Conservation (phyloP, 2,797 vertebrate genomes). For the Buphagus erythrorhynchus region DNA sequence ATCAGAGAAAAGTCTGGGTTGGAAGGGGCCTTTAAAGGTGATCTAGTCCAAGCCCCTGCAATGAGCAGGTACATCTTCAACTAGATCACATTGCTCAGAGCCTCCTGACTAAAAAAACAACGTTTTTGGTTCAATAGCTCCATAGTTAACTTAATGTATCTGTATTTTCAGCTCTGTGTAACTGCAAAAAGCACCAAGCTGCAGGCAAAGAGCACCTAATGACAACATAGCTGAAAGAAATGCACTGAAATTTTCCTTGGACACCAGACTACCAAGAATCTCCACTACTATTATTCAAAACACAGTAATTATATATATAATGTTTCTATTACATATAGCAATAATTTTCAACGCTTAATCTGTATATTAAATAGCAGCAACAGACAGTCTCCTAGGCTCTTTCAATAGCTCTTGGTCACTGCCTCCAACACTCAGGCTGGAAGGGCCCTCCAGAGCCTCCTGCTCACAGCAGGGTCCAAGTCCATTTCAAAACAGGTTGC, state of each 20-base stretch:
- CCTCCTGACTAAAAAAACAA: neutral
- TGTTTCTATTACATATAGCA: neutral
- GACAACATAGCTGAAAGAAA: accelerated
- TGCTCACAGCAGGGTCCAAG: neutral
- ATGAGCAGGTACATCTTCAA: neutral
- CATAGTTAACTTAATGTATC: neutral
- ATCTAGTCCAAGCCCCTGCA: neutral
- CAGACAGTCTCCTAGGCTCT: neutral
- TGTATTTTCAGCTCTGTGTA: neutral
- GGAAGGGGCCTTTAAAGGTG: neutral
- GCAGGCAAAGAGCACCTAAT: neutral
- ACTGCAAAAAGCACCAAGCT: neutral
- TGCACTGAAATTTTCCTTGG: neutral
- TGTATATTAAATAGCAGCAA: neutral
- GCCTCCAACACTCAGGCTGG: neutral
- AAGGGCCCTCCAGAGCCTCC: neutral
- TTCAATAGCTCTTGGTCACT: neutral
- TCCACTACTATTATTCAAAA: neutral
- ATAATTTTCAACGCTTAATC: neutral
- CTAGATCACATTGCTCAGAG: neutral
- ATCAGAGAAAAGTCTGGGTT: neutral
- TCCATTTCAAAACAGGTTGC: neutral
- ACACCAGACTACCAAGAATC: neutral
- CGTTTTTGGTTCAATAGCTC: neutral
- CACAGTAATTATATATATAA: neutral